Evolutionary conservation across 92 coral and sea anemone species (phyloP), one percentile per base, ranked within the genome.

Genomic region (Plumapathes pennacea): DNA sequence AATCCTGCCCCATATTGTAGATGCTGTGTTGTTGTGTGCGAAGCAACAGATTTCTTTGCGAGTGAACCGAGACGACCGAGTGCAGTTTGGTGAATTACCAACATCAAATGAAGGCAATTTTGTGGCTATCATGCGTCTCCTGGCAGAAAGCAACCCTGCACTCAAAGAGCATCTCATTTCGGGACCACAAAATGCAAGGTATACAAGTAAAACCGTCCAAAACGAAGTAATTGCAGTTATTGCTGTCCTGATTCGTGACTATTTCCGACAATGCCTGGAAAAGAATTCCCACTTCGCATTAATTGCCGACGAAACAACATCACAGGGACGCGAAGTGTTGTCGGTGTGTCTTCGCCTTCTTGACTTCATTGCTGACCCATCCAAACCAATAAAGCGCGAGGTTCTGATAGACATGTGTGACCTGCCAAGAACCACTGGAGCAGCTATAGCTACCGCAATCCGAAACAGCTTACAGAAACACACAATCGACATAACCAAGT

Each of bases 31-130:
- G 61, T 57, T 66, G 24, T 60, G 82, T 33, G 67, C 88, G 28
- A 81, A 67, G 61, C 72, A 81, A 33, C 72, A 74, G 67, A 73
- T 81, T 57, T 71, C 81, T 80, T 80, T 80, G 76, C 81, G 81
- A 10, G 76, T 80, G 39, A 80, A 72, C 76, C 27, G 87, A 50
- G 81, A 81, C 66, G 31, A 81, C 39, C 47, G 66, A 15, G 34
- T 81, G 29, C 38, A 71, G 19, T 71, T 79, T 64, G 74, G 60
- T 40, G 78, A 78, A 69, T 29, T 60, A 29, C 72, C 72, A 25
- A 33, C 76, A 32, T 12, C 25, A 13, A 76, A 78, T 34, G 72
- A 76, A 76, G 76, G 84, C 31, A 77, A 77, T 60, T 77, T 77
- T 58, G 64, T 63, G 32, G 81, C 75, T 33, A 64, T 64, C 82